These are phyloP conservation scores for Drosophila paracracens DNA, from an alignment of 2,888 invertebrate genomes.

Conservation along the genomic window DNA sequence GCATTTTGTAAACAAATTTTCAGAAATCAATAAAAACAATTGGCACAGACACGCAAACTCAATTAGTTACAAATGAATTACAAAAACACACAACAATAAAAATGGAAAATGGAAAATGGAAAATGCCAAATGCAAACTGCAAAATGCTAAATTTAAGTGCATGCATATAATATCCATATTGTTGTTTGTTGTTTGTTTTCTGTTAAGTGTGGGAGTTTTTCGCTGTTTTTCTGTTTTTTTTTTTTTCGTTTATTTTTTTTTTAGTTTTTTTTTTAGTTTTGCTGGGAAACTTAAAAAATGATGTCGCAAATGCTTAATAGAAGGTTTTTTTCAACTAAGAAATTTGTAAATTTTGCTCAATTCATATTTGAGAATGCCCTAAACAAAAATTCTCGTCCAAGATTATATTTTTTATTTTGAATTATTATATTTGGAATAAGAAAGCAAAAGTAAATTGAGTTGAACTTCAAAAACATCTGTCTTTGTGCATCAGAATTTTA, in stretches of 20 bases:
- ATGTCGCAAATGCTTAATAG: constrained; percentile 15
- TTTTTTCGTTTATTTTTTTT: neutral
- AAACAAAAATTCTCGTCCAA: neutral
- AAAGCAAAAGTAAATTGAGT: no score
- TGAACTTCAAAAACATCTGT: neutral
- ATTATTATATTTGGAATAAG: neutral
- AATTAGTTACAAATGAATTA: constrained; percentile 72
- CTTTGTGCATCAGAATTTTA: neutral
- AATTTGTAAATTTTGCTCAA: neutral
- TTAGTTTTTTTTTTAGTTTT: neutral
- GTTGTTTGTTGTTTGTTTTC: constrained; percentile 40
- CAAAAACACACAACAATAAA: constrained; percentile 26
- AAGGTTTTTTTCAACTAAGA: neutral
- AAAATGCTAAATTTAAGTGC: constrained; percentile 30
- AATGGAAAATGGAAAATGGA: constrained; percentile 7
- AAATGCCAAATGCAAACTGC: constrained; percentile 25
- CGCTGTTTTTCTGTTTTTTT: neutral
- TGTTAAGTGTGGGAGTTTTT: constrained; percentile 53
- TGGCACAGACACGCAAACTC: constrained; percentile 76
- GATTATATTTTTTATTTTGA: no score
- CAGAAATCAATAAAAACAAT: constrained; percentile 71
- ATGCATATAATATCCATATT: constrained; percentile 48
- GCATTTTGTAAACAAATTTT: constrained; percentile 68
- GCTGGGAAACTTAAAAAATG: constrained; percentile 27
- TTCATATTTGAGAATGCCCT: neutral